Evolutionary conservation across 1,140 invertebrate genomes (phyloP).

Genomic region (Luehdorfia chinensis): DNA sequence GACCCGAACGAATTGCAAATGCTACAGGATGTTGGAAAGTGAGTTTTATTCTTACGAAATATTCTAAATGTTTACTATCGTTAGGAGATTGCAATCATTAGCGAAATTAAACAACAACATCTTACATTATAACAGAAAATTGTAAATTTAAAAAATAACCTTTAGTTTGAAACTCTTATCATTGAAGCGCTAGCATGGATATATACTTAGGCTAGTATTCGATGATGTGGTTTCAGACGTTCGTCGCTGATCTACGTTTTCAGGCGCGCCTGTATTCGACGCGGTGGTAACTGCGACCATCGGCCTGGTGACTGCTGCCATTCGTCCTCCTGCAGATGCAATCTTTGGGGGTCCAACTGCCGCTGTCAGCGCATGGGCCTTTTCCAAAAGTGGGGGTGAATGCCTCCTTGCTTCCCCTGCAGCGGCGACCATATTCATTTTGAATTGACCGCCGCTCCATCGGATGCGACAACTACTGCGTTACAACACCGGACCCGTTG

Average conservation of each 20-base stretch:
- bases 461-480: constrained; percentile 50
- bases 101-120: too few relatives aligned
- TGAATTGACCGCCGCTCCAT: constrained; percentile 52
- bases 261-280: constrained; percentile 89
- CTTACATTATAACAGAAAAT: too few relatives aligned
- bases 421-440: constrained; percentile 46
- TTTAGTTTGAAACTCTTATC: neutral
- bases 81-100: too few relatives aligned
- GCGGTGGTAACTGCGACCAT: constrained; percentile 90
- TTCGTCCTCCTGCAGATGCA: constrained; percentile 91
- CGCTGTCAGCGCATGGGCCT: constrained; percentile 92
- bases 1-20: constrained; percentile 56
- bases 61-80: too few relatives aligned
- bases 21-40: constrained; percentile 67
- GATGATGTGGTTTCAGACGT: constrained; percentile 83
- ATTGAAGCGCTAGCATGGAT: constrained; percentile 26
- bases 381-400: constrained; percentile 93
- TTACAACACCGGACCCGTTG: constrained; percentile 56
- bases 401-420: constrained; percentile 27
- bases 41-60: constrained; percentile 27
- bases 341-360: constrained; percentile 94
- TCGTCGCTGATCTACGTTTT: constrained; percentile 91
- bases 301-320: constrained; percentile 91
- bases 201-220: constrained; percentile 65
- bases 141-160: neutral